Evolutionary conservation across 92 coral and sea anemone genomes (phyloP), one percentile per base, ranked within the genome.

Genomic region (Phenganax stokvisi): DNA sequence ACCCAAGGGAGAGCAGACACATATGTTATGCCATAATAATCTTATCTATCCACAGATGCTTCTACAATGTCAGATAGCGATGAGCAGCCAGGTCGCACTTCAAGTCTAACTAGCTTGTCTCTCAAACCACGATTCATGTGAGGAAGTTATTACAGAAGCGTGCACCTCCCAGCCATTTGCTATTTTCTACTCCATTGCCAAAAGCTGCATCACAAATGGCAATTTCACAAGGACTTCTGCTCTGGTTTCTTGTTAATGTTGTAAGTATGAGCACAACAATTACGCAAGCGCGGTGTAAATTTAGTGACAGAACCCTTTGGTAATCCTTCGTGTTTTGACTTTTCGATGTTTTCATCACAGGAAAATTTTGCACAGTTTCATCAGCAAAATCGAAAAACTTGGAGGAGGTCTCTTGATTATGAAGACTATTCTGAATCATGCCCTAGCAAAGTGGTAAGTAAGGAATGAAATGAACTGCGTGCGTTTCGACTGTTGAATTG

Each of bases 381-480:
- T 80, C 75, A 63, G 56, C 67, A 79, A 67, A 74, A 60, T 60
- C 75, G 84, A 37, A 37, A 1, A 37, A 37, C 25, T 61, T 6
- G 67, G 20, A 61, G 13, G 67, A 61, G 67, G 28, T 61, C 67
- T 15, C 11, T 61, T 28, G 67, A 12, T 77, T 15, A 12, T 47
- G 85, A 55, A 74, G 10, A 51, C 70, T 51, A 62, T 61, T 58
- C 86, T 15, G 72, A 20, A 28, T 61, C 66, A 83, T 83, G 86
- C 28, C 80, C 80, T 44, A 80, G 77, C 20, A 73, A 52, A 7
- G 55, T 63, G 86, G 86, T 83, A 83, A 58, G 86, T 20, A 54
- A 15, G 27, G 63, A 82, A 57, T 52, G 61, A 44, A 54, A 56
- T 58, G 75, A 72, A 37, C 44, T 54, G 51, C 10, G 56, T 20